Evolutionary conservation across 2,888 invertebrate genomes (phyloP).

Genomic region (Hyppa rectilinea): DNA sequence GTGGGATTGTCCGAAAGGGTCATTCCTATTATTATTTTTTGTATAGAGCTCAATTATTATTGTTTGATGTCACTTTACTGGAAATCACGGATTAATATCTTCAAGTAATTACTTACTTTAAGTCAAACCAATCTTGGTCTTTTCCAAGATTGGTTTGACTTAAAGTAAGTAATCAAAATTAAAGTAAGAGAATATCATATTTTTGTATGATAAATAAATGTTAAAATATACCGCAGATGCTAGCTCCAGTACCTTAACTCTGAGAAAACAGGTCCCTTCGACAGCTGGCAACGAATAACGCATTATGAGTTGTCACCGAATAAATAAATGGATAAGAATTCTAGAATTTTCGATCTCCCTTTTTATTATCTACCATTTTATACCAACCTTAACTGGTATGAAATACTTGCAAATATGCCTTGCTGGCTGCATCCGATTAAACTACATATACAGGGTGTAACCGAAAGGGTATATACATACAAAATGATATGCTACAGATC

Average conservation of each 20-base stretch:
- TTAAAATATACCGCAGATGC: constrained; percentile 46
- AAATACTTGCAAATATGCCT: too few relatives aligned
- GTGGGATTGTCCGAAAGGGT: too few relatives aligned
- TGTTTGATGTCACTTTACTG: background rate
- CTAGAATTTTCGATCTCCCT: constrained; percentile 12
- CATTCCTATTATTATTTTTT: too few relatives aligned
- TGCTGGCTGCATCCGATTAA: background rate
- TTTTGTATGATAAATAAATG: constrained; percentile 26
- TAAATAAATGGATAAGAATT: constrained; percentile 30
- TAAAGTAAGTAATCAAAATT: too few relatives aligned
- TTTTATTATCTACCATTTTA: constrained; percentile 9
- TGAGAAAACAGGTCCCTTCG: constrained; percentile 18
- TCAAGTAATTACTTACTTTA: background rate
- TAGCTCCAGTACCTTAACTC: constrained; percentile 31
- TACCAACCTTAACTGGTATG: background rate
- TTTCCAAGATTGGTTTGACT: too few relatives aligned
- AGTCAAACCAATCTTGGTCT: background rate
- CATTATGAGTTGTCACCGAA: constrained; percentile 34
- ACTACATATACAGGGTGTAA: too few relatives aligned
- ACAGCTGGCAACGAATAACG: constrained; percentile 32
- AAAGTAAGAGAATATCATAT: too few relatives aligned
- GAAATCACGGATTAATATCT: background rate
- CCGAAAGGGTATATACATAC: too few relatives aligned
- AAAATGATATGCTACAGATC: too few relatives aligned
- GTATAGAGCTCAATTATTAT: too few relatives aligned